A percentile compares a stretch with the other conserved stretches of the same genome.
phyloP scores from a whole-genome alignment of 2,888 invertebrate species.

The Perizoma flavofasciatum region DNA sequence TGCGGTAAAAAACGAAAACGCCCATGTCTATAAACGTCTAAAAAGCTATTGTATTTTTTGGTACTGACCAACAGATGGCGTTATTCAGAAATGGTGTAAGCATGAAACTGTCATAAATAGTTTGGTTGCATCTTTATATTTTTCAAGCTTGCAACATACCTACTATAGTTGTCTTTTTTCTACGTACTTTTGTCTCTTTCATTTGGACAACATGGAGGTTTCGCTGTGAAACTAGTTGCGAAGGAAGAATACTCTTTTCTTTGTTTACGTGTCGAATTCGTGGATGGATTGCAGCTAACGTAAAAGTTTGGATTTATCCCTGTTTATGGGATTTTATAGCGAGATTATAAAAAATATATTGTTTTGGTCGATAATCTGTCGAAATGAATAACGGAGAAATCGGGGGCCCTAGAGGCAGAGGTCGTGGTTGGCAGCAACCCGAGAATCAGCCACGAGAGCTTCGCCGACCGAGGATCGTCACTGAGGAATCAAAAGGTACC shows the following conservation, averaged over 20 bases:
- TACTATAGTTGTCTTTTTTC: constrained; percentile 34
- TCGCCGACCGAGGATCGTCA: constrained; percentile 67
- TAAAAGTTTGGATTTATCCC: constrained; percentile 41
- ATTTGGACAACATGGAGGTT: constrained; percentile 68
- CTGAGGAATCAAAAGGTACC: constrained; percentile 70
- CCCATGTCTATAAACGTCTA: too few relatives aligned
- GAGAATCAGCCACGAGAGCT: constrained; percentile 77
- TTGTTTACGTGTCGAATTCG: constrained; percentile 81
- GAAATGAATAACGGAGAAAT: constrained; percentile 82
- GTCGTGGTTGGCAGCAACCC: constrained; percentile 78
- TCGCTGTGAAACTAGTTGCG: constrained; percentile 62
- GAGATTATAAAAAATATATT: constrained; percentile 48
- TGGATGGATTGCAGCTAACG: constrained; percentile 44
- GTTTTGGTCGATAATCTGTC: constrained; percentile 36
- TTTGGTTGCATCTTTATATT: not conserved
- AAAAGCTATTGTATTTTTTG: not conserved
- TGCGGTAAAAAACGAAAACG: too few relatives aligned
- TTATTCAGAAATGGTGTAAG: not conserved
- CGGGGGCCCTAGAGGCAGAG: constrained; percentile 78
- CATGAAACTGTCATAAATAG: too few relatives aligned
- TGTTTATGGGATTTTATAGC: constrained; percentile 68
- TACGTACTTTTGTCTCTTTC: constrained; percentile 32
- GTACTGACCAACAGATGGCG: not conserved
- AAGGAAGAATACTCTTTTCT: constrained; percentile 67
- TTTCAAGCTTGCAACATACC: constrained; percentile 18